Base-by-base conservation (phyloP, 2,113 vertebrate genomes). In the Neotoma lepida region DNA sequence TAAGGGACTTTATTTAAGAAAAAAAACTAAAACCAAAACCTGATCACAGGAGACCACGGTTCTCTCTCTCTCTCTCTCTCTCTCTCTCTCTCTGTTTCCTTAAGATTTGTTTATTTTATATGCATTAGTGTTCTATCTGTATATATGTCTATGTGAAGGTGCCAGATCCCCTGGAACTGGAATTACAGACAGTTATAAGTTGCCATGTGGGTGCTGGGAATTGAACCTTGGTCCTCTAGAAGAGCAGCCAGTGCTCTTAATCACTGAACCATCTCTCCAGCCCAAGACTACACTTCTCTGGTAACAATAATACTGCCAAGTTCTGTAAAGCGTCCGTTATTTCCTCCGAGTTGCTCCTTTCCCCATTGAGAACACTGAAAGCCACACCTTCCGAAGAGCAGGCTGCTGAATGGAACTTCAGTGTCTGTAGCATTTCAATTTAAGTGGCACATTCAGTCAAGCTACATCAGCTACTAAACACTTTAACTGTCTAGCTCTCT, bases 401-500 rank as follows among this genome's bases (percentile, higher is more conserved):
- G 92, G 76, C 0, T 44, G 58, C 51, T 77, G 82, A 58, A 66
- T 4, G 30, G 88, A 71, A 77, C 54, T 49, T 66, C 41, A 76
- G 63, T 13, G 51, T 49, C 56, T 44, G 6, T 0, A 35, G 0
- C 0, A 35, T n/a, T 90, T 77, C 68, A 84, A 35, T 8, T 2
- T 63, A 33, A 92, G 9, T 20, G 70, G 35, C 1, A 13, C 20
- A 92, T 76, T 90, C 95, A 96, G 96, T 68, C 96, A 97, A 97
- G 96, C 95, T 97, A 90, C 86, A 89, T 93, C 84, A 94, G 68
- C 58, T 9, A 80, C 94, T 97, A 74, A 94, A 39, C 85, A 88
- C 66, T 92, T 68, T 63, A 24, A 93, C 0, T 0, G 87, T 66
- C 87, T 96, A 96, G 26, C 92, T 95, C 86, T n/a, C n/a, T n/a